Conservation (phyloP, 2,113 vertebrate genomes). For the Lagopus muta region DNA sequence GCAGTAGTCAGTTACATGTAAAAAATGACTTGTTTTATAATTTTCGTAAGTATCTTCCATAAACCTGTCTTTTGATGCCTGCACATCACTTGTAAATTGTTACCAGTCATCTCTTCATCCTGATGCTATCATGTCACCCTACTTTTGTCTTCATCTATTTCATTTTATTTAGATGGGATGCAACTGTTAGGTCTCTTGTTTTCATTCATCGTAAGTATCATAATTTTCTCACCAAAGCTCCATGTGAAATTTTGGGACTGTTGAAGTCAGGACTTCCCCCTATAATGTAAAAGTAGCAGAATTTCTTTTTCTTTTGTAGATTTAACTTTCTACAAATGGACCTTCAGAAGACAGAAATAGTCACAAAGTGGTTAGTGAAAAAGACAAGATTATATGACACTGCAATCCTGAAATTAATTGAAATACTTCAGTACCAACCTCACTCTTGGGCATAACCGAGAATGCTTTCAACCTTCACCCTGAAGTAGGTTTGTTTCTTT, state of each 20-base stretch:
- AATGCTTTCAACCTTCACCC: background rate
- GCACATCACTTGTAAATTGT: background rate
- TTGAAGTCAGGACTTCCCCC: background rate
- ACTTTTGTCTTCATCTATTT: background rate
- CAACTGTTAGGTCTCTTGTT: background rate
- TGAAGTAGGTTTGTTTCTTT: background rate
- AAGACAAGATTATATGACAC: background rate
- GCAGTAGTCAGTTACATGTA: background rate
- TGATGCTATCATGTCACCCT: fast-evolving
- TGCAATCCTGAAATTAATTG: background rate
- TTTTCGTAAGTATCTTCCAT: background rate
- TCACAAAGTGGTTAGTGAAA: background rate
- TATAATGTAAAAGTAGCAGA: background rate
- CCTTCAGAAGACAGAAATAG: background rate
- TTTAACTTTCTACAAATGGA: background rate
- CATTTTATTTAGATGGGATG: background rate
- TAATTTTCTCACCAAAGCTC: background rate
- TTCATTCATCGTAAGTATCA: background rate
- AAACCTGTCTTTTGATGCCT: background rate
- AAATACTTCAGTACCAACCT: background rate
- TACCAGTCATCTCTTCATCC: fast-evolving
- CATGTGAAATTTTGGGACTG: background rate
- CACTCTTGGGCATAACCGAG: background rate
- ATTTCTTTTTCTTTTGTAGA: background rate
- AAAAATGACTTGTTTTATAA: background rate